Evolutionary conservation across 1,140 invertebrate genomes (phyloP).

Genomic region (Idris sp.): DNA sequence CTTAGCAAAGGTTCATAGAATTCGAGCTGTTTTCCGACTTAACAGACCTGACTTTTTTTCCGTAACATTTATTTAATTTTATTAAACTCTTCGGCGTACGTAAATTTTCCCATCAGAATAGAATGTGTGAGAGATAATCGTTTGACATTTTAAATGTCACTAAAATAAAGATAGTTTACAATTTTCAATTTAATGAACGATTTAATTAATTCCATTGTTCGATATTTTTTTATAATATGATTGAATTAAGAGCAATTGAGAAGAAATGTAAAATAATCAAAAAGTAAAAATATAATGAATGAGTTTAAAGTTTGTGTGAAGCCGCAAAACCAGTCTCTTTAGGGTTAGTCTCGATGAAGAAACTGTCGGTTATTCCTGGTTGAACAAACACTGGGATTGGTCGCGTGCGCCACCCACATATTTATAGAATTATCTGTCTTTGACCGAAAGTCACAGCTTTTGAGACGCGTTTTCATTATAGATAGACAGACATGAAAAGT

Average conservation of each 20-base stretch:
- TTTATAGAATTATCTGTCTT: slow-evolving; percentile 79
- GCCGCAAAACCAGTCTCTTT: slow-evolving; percentile 75
- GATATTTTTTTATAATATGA: no score
- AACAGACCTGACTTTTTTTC: no score
- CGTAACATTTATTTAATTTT: no score
- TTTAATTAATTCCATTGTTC: no score
- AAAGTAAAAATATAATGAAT: slow-evolving; percentile 52
- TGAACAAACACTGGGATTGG: slow-evolving; percentile 78
- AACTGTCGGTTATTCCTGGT: slow-evolving; percentile 78
- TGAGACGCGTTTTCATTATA: slow-evolving; percentile 61
- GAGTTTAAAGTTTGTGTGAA: slow-evolving; percentile 69
- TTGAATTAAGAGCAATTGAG: neutral
- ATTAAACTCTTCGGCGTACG: no score
- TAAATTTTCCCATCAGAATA: no score
- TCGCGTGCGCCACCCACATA: slow-evolving; percentile 78
- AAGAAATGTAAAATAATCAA: slow-evolving; percentile 3
- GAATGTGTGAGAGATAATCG: no score
- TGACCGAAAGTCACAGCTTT: slow-evolving; percentile 71
- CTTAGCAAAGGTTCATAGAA: no score
- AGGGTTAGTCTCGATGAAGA: slow-evolving; percentile 73
- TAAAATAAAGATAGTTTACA: no score
- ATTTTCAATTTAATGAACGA: no score
- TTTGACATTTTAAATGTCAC: no score
- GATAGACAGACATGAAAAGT: slow-evolving; percentile 46
- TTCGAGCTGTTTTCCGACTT: no score